Base-by-base conservation (phyloP, 1,140 invertebrate species). In the Lethocerus indicus region DNA sequence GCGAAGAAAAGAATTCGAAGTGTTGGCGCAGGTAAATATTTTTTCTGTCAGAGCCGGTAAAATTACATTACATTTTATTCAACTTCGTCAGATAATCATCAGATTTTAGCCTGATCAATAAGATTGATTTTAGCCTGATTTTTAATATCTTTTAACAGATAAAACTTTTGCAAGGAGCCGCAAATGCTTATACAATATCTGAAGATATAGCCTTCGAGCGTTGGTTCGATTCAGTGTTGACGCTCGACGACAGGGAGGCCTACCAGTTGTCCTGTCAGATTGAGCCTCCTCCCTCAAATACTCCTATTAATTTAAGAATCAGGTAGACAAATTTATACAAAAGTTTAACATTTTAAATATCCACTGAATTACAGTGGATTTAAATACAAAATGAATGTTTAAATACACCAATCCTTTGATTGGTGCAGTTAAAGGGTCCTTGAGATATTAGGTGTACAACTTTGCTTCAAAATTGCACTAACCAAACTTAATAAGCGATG, bases 1-100 rank as follows among this genome's bases (percentile, higher is more conserved):
- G 67, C 77, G 87, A 52, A 68, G 93, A 52, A 97, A 97, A 70
- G 95, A 99, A 68, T 99, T 98, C 67, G 95, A 99, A 69, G 88
- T 98, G 36, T 69, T 99, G 26, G 95, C 95, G 0, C 93, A 83
- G 64, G 68, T 70, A 56, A 54, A 54, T 43, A 26, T 27, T 14
- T 12, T 21, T 40, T 40, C n/a, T 32, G n/a, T 9, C 29, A 32
- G n/a, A 32, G n/a, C 16, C 32, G 1, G 16, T 6, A 25, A 26
- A 25, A 26, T 21, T 25, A 45, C 6, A 7, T 21, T 41, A 44
- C 7, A 27, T 14, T 39, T 40, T 23, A n/a, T 37, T 7, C 18
- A n/a, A 12, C 5, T 43, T 4, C 26, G 23, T 21, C 23, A 23
- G 23, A 32, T 32, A 32, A 13, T 40, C 7, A 13, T 40, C 18